Evolutionary conservation across 2,888 invertebrate species (phyloP).

Genomic region (Uropetala carovei): DNA sequence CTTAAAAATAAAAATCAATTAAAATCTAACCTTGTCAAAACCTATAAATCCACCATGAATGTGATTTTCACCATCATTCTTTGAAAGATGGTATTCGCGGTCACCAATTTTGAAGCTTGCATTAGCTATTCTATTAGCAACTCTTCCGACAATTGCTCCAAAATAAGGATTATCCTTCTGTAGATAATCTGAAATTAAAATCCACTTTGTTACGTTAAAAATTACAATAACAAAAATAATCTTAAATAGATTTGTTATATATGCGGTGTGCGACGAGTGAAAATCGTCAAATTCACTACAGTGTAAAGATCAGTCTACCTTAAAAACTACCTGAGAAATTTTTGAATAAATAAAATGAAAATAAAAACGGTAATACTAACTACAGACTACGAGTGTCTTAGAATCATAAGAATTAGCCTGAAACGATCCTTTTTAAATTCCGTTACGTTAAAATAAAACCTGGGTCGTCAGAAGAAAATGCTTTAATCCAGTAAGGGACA

Average conservation of each 20-base stretch:
- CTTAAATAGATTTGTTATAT: neutral
- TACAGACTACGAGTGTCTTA: no score
- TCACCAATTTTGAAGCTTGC: constrained; percentile 84
- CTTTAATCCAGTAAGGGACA: no score
- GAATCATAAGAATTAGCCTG: no score
- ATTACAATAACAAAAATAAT: neutral
- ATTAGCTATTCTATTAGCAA: constrained; percentile 87
- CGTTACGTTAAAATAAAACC: no score
- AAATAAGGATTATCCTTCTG: constrained; percentile 86
- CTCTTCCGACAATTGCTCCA: constrained; percentile 91
- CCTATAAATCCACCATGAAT: constrained; percentile 91
- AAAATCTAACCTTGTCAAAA: constrained; percentile 82
- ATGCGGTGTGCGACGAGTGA: no score
- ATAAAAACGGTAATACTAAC: no score
- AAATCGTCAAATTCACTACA: no score
- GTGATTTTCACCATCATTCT: constrained; percentile 83
- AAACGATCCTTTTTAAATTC: no score
- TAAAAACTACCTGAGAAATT: no score
- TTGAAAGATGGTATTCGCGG: constrained; percentile 82
- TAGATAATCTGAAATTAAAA: constrained; percentile 79
- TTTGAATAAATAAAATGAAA: no score
- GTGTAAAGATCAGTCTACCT: no score
- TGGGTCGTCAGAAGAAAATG: no score
- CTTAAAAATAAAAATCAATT: constrained; percentile 13
- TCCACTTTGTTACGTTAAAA: neutral